phyloP scores from a whole-genome alignment of 2,113 vertebrate species.

The Xiphias gladius region DNA sequence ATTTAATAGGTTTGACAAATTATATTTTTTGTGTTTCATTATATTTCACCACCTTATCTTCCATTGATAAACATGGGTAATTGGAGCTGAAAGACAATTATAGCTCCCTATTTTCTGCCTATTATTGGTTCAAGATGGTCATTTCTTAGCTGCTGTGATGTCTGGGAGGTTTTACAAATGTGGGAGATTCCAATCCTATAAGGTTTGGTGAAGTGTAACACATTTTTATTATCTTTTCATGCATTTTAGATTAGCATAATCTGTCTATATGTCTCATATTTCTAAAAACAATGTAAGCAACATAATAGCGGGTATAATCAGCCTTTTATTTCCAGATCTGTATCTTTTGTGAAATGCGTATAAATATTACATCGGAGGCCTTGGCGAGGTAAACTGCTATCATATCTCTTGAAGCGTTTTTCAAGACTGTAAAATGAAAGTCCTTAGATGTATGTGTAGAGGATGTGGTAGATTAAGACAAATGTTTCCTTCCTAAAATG shows the following conservation, averaged over 20 bases:
- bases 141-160: not conserved
- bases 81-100: not conserved
- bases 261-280: not conserved
- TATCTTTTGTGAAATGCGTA: not conserved
- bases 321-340: not conserved
- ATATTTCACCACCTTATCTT: conserved; percentile 1
- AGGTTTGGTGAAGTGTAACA: not conserved
- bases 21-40: conserved; percentile 31
- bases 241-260: not conserved
- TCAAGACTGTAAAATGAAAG: not conserved
- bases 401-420: not conserved
- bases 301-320: not conserved
- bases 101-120: conserved; percentile 10
- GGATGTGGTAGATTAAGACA: not conserved
- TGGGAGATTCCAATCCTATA: not conserved
- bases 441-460: too few relatives aligned
- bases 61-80: conserved; percentile 27
- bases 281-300: not conserved
- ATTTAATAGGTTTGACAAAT: conserved; percentile 48
- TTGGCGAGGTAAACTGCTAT: not conserved
- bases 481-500: not conserved
- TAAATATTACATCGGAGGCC: not conserved
- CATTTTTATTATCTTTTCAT: not conserved
- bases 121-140: not conserved
- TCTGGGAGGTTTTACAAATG: not conserved